Percentiles rank a stretch among this genome's conserved stretches.
Conservation (phyloP, 2,113 vertebrate genomes). For the Nesoenas mayeri region DNA sequence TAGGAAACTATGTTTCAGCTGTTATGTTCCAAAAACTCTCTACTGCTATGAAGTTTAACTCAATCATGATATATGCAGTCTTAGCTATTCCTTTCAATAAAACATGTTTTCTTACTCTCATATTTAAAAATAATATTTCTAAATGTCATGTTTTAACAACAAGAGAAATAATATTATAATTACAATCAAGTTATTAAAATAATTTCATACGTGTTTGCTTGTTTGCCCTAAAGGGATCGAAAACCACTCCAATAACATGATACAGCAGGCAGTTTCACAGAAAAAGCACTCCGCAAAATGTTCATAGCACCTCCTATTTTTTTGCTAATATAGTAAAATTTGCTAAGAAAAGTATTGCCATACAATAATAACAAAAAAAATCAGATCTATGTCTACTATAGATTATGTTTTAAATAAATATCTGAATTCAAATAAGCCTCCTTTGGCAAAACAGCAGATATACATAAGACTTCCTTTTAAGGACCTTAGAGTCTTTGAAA, state of each 20-base stretch:
- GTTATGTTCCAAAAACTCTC: background rate
- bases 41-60: background rate
- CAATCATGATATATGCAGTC: background rate
- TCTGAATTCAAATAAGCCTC: background rate
- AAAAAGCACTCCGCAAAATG: background rate
- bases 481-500: background rate
- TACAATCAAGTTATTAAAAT: background rate
- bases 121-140: background rate
- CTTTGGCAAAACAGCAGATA: background rate
- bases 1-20: conserved; percentile 28
- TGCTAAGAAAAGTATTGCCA: background rate
- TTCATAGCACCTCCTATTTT: background rate
- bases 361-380: background rate
- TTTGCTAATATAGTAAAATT: background rate
- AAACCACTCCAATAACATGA: background rate
- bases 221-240: background rate
- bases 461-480: background rate
- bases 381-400: background rate
- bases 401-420: background rate
- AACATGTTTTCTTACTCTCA: background rate
- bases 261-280: background rate
- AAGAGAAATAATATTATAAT: background rate
- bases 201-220: background rate
- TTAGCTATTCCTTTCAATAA: background rate
- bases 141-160: background rate